A percentile compares a stretch with the other conserved stretches of the same genome.
phyloP scores from a whole-genome alignment of 2,113 vertebrate genomes.

The Eidolon helvum region DNA sequence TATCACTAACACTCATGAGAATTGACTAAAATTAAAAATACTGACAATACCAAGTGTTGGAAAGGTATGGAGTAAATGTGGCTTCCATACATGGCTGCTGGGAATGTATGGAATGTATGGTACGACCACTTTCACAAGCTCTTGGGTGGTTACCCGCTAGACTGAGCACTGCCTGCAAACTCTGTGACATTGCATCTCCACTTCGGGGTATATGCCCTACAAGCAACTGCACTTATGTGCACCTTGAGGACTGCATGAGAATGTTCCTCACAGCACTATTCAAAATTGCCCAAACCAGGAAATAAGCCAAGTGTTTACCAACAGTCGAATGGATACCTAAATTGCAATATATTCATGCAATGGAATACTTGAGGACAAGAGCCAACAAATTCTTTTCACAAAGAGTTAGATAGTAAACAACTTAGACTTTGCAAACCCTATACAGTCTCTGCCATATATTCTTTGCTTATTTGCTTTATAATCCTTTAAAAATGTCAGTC shows the following conservation, averaged over 20 bases:
- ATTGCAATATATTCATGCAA: fast-evolving
- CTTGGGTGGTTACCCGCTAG: too few relatives aligned
- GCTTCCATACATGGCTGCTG: fast-evolving
- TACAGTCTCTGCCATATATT: not conserved
- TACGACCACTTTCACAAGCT: not conserved
- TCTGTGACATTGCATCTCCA: not conserved
- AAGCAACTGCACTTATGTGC: fast-evolving
- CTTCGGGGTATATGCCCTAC: fast-evolving
- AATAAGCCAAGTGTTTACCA: not conserved
- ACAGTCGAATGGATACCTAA: fast-evolving
- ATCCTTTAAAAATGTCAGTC: not conserved
- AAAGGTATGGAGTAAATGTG: not conserved
- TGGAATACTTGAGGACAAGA: fast-evolving
- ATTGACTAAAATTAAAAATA: not conserved
- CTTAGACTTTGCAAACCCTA: not conserved
- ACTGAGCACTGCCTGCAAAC: not conserved
- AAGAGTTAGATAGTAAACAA: not conserved
- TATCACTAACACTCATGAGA: not conserved
- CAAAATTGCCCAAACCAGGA: not conserved
- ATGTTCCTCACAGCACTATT: not conserved
- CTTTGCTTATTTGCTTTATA: not conserved
- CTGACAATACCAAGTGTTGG: not conserved
- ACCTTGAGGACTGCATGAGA: not conserved
- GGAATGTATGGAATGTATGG: fast-evolving
- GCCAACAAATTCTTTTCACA: not conserved